A percentile compares a stretch with the other conserved stretches of the same genome.
Conservation (phyloP, 2,113 vertebrate species). For the Strix aluco region DNA sequence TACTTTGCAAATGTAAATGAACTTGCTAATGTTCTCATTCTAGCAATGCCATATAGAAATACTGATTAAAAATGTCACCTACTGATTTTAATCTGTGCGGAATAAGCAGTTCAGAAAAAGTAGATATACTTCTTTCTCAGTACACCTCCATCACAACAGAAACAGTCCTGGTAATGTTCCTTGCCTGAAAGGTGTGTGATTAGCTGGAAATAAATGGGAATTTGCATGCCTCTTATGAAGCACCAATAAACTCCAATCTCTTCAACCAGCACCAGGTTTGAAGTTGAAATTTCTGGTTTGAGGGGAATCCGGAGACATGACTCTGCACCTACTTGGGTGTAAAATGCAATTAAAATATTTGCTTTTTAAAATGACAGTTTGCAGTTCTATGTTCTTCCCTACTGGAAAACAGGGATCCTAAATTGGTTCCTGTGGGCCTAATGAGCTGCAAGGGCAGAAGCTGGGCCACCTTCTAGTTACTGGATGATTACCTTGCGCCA, state of each 20-base stretch:
- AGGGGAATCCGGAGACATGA: background rate
- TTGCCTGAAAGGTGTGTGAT: background rate
- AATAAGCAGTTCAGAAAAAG: background rate
- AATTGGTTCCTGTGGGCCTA: background rate
- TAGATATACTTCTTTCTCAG: background rate
- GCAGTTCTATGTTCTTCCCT: background rate
- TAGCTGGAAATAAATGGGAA: background rate
- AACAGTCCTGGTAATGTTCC: background rate
- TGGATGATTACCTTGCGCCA: background rate
- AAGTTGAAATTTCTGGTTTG: background rate
- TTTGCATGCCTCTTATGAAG: background rate
- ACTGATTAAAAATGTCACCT: background rate
- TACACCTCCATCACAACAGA: background rate
- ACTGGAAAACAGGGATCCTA: background rate
- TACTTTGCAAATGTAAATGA: constrained; percentile 20
- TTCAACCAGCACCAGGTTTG: background rate
- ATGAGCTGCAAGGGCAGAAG: background rate
- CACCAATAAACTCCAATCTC: background rate
- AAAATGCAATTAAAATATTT: background rate
- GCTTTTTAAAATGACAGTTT: background rate
- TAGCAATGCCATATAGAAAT: background rate
- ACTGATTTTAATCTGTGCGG: background rate
- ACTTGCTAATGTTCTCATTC: constrained; percentile 9
- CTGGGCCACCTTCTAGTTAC: background rate
- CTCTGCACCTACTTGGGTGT: background rate